These are phyloP conservation scores for Drosophila setosimentum DNA, from an alignment of 2,888 invertebrate species.

Conservation along the genomic window DNA sequence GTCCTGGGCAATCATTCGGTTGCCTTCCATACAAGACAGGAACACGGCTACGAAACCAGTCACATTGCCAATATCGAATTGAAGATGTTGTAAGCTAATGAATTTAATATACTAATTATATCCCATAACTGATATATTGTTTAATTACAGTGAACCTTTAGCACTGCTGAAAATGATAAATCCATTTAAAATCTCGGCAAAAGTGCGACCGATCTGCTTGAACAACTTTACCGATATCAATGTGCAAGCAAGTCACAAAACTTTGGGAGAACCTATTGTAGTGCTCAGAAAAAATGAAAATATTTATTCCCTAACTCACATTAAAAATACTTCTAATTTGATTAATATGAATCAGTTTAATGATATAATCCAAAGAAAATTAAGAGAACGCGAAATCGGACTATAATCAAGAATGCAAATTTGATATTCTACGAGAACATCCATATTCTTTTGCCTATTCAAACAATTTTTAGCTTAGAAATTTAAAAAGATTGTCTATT, in stretches of 20 bases:
- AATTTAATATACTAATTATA: too few species aligned
- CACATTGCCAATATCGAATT: slow-evolving; percentile 35
- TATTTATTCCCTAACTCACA: neutral
- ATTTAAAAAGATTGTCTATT: neutral
- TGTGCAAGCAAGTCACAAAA: rapidly evolving
- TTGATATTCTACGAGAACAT: neutral
- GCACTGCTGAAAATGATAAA: slow-evolving; percentile 11
- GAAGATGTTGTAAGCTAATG: slow-evolving; percentile 25
- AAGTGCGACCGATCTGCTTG: slow-evolving; percentile 42
- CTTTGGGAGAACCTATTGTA: too few species aligned
- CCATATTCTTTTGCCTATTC: too few species aligned
- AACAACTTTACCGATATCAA: rapidly evolving
- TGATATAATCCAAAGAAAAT: neutral
- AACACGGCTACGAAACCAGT: slow-evolving; percentile 23
- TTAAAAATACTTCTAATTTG: neutral
- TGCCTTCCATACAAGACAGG: slow-evolving; percentile 12
- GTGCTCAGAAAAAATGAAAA: rapidly evolving
- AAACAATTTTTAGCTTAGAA: neutral
- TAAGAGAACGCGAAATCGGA: neutral
- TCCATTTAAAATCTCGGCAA: slow-evolving; percentile 36
- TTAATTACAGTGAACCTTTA: slow-evolving; percentile 18
- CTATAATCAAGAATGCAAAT: neutral
- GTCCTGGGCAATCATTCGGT: slow-evolving; percentile 31
- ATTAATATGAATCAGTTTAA: neutral
- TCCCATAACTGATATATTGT: neutral